Evolutionary conservation across 2,113 vertebrate genomes (phyloP).

Genomic region (Lates calcarifer): DNA sequence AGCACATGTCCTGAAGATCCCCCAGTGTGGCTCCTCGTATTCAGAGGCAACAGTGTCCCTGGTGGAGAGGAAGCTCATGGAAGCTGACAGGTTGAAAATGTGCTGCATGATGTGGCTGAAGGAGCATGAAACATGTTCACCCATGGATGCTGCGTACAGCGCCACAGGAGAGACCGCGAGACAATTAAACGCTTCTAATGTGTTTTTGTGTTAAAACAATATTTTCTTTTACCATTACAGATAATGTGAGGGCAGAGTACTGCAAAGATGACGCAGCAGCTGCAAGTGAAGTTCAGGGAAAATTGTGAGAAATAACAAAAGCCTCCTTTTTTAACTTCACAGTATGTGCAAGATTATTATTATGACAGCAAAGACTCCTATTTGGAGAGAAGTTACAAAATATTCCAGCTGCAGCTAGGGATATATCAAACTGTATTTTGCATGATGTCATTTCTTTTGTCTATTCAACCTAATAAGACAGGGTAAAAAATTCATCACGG

Average conservation of each 20-base stretch:
- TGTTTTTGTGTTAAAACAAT: background rate
- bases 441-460: background rate
- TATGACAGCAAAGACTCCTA: background rate
- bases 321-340: background rate
- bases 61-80: slow-evolving; percentile 72
- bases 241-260: background rate
- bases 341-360: background rate
- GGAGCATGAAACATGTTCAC: slow-evolving; percentile 81
- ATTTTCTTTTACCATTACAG: slow-evolving; percentile 17
- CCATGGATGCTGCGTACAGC: slow-evolving; percentile 58
- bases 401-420: background rate
- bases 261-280: background rate
- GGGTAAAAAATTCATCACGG: slow-evolving; percentile 13
- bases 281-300: background rate
- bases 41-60: slow-evolving; percentile 67
- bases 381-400: background rate
- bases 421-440: background rate
- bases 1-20: slow-evolving; percentile 49
- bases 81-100: slow-evolving; percentile 82
- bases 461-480: slow-evolving; percentile 21
- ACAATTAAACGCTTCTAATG: slow-evolving; percentile 54
- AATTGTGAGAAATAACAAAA: background rate
- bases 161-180: slow-evolving; percentile 58
- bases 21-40: slow-evolving; percentile 26
- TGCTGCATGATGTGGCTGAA: slow-evolving; percentile 81